Evolutionary conservation across 2,888 invertebrate genomes (phyloP).

Genomic region (Hypolimnas misippus): DNA sequence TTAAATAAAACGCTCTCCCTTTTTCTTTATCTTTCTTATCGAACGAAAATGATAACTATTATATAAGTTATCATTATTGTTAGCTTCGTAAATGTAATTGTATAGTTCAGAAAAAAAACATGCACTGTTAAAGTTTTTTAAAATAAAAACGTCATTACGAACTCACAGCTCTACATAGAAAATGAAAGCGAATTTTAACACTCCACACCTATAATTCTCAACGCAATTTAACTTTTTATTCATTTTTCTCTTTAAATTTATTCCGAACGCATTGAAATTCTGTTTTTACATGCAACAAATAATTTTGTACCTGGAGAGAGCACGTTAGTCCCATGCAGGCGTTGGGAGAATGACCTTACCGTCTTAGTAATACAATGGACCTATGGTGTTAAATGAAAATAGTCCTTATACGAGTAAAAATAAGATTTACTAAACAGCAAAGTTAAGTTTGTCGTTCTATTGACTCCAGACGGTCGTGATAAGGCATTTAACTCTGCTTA

Average conservation of each 20-base stretch:
- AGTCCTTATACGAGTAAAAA: slow-evolving; percentile 15
- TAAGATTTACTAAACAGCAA: slow-evolving; percentile 41
- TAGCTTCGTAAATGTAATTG: background rate
- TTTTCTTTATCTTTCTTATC: too few relatives aligned
- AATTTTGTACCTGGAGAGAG: slow-evolving; percentile 43
- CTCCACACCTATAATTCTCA: background rate
- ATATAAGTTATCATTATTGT: background rate
- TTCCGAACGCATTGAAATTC: slow-evolving; percentile 28
- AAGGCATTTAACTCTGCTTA: slow-evolving; percentile 45
- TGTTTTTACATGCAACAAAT: slow-evolving; percentile 35
- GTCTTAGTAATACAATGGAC: slow-evolving; percentile 34
- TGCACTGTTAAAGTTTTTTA: background rate
- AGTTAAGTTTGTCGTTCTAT: slow-evolving; percentile 41
- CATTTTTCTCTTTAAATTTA: slow-evolving; percentile 15
- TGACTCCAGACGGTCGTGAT: slow-evolving; percentile 46
- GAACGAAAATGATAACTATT: too few relatives aligned
- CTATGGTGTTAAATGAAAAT: slow-evolving; percentile 21
- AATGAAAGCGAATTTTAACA: background rate
- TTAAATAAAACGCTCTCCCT: too few relatives aligned
- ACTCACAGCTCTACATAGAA: background rate
- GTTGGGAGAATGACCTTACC: slow-evolving; percentile 52
- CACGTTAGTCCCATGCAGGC: slow-evolving; percentile 39
- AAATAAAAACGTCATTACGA: background rate
- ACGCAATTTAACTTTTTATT: background rate
- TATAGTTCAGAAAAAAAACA: background rate